These are phyloP conservation scores for Bergia puertoricense DNA, from an alignment of 92 coral and sea anemone genomes.

Conservation along the genomic window DNA sequence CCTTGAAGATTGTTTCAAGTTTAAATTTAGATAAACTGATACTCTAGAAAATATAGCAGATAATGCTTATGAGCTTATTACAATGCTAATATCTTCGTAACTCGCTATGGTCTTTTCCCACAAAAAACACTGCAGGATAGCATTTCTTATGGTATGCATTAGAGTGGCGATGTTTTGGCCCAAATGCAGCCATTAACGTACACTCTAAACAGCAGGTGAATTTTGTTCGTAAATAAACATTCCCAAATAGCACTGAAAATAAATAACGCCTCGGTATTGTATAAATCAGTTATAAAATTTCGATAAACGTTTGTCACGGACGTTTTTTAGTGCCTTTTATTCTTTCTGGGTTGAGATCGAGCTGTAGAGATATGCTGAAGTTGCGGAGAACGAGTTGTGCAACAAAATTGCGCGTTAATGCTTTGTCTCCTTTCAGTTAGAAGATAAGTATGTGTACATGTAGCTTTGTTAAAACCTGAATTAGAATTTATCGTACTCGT, in stretches of 20 bases:
- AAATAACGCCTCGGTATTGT: not conserved
- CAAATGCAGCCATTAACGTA: not conserved
- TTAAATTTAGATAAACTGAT: too few relatives aligned
- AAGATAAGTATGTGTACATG: too few relatives aligned
- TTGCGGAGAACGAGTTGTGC: too few relatives aligned
- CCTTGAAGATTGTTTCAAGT: too few relatives aligned
- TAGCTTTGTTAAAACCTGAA: too few relatives aligned
- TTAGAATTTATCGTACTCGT: too few relatives aligned
- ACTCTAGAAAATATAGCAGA: too few relatives aligned
- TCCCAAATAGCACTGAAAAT: not conserved
- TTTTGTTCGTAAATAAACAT: not conserved
- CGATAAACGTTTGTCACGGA: not conserved
- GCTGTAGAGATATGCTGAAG: not conserved
- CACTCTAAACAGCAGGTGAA: not conserved
- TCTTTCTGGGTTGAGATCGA: not conserved
- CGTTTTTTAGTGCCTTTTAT: not conserved
- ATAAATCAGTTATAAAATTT: not conserved
- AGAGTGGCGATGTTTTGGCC: not conserved
- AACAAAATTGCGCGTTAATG: too few relatives aligned
- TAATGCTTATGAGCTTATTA: too few relatives aligned
- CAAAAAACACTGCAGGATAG: not conserved
- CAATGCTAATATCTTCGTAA: not conserved
- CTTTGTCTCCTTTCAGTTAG: too few relatives aligned
- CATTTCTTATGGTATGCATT: not conserved
- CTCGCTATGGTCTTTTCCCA: not conserved